Conservation (phyloP, 2,888 invertebrate species). For the Sceliomorpha sp. region DNA sequence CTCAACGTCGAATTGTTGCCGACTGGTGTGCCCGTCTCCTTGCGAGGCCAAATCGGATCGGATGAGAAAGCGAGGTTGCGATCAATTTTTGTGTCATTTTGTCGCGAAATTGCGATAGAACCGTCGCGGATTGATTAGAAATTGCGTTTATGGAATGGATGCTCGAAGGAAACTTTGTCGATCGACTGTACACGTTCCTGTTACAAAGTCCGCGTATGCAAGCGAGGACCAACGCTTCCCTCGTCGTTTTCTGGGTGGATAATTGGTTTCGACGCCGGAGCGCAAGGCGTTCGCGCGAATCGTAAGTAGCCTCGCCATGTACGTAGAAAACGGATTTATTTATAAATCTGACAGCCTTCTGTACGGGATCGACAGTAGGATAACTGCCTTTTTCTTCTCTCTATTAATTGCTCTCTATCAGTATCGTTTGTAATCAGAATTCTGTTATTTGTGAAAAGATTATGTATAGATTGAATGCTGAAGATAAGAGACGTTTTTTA, state of each 20-base stretch:
- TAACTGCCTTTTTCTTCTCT: background rate
- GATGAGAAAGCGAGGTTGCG: background rate
- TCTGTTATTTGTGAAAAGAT: too few species aligned
- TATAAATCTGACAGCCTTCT: constrained; percentile 45
- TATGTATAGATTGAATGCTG: too few species aligned
- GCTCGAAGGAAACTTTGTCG: constrained; percentile 46
- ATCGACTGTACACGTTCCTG: constrained; percentile 55
- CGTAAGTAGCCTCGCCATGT: constrained; percentile 46
- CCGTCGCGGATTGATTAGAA: too few species aligned
- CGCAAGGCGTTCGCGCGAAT: constrained; percentile 52
- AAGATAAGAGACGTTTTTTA: too few species aligned
- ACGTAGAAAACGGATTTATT: constrained; percentile 48
- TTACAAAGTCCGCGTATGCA: constrained; percentile 53
- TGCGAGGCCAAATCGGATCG: constrained; percentile 2
- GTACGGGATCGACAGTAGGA: constrained; percentile 22
- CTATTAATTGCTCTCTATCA: background rate
- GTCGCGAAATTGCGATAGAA: too few species aligned
- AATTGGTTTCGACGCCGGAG: constrained; percentile 53
- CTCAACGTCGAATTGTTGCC: constrained; percentile 41
- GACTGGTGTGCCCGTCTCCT: constrained; percentile 5
- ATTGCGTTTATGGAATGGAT: too few species aligned
- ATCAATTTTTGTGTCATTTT: too few species aligned
- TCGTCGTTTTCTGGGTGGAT: constrained; percentile 48
- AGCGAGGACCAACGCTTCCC: constrained; percentile 45
- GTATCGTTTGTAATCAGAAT: constrained; percentile 2